Evolutionary conservation across 1,140 invertebrate species (phyloP).

Genomic region (Bombus fervidus): DNA sequence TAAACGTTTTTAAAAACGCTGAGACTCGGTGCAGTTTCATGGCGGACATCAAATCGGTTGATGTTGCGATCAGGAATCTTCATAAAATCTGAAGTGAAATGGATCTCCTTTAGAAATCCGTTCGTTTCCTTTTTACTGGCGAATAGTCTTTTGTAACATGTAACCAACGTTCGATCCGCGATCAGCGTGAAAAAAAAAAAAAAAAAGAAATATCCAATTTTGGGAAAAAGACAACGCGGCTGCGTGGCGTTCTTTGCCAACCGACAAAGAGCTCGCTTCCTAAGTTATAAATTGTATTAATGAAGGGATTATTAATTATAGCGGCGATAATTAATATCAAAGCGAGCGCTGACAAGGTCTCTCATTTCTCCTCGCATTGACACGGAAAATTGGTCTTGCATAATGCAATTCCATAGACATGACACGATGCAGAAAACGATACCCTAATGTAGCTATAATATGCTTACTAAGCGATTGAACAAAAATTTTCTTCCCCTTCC

Average conservation of each 20-base stretch:
- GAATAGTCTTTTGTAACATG: neutral
- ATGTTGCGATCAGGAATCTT: neutral
- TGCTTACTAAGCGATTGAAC: neutral
- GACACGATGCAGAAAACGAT: neutral
- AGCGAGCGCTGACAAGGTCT: slow-evolving; percentile 41
- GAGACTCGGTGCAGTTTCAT: neutral
- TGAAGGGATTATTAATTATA: slow-evolving; percentile 61
- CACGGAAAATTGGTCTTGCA: slow-evolving; percentile 31
- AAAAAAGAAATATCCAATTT: slow-evolving; percentile 49
- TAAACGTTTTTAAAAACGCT: slow-evolving; percentile 12
- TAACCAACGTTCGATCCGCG: neutral
- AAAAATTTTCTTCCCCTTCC: too few species aligned
- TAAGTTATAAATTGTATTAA: slow-evolving; percentile 63
- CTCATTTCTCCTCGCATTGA: slow-evolving; percentile 41
- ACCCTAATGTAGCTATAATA: neutral
- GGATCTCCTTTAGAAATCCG: neutral
- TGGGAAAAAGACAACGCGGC: slow-evolving; percentile 3
- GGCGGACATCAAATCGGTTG: neutral
- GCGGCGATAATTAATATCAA: slow-evolving; percentile 60
- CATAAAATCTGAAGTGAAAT: neutral
- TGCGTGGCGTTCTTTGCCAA: neutral
- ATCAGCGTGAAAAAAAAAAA: slow-evolving; percentile 26
- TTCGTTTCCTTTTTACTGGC: neutral
- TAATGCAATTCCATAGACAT: slow-evolving; percentile 22
- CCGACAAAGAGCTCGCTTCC: slow-evolving; percentile 16